Percentiles rank a stretch among this genome's conserved stretches.
Evolutionary conservation across 2,888 invertebrate species (phyloP).

Genomic region (Antheraea assamensis): DNA sequence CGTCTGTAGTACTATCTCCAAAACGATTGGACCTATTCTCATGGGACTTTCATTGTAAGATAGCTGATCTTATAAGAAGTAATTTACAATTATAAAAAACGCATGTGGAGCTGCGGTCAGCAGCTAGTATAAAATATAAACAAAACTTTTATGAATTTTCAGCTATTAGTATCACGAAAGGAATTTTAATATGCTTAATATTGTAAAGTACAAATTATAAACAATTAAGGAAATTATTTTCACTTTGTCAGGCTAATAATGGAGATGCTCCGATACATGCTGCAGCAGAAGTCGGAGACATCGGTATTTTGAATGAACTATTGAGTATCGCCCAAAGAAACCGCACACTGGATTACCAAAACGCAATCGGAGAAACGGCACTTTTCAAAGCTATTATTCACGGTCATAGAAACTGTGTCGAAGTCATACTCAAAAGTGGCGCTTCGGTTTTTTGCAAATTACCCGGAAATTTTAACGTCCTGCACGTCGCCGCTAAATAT

Average conservation of each 20-base stretch:
- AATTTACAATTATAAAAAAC: no score
- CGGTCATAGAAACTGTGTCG: conserved; percentile 41
- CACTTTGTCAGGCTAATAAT: conserved; percentile 43
- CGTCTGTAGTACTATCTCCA: no score
- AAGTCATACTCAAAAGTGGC: conserved; percentile 44
- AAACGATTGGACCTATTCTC: no score
- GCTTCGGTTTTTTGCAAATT: conserved; percentile 27
- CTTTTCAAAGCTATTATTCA: conserved; percentile 43
- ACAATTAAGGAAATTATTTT: neutral
- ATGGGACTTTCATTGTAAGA: no score
- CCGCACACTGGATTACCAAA: neutral
- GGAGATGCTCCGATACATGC: conserved; percentile 61
- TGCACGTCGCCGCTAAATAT: conserved; percentile 69
- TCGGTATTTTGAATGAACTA: conserved; percentile 9
- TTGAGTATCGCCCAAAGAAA: neutral
- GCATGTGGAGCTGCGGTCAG: no score
- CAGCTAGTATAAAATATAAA: neutral
- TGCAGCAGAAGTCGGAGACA: conserved; percentile 48
- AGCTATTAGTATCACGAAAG: no score
- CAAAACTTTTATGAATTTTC: no score
- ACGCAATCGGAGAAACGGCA: conserved; percentile 18
- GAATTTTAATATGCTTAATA: no score
- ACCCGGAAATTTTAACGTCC: conserved; percentile 42
- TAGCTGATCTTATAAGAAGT: no score
- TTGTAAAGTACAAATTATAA: neutral